A percentile compares a stretch with the other conserved stretches of the same genome.
phyloP scores from a whole-genome alignment of 2,888 invertebrate genomes.

The Scelioninae gen. 1 region DNA sequence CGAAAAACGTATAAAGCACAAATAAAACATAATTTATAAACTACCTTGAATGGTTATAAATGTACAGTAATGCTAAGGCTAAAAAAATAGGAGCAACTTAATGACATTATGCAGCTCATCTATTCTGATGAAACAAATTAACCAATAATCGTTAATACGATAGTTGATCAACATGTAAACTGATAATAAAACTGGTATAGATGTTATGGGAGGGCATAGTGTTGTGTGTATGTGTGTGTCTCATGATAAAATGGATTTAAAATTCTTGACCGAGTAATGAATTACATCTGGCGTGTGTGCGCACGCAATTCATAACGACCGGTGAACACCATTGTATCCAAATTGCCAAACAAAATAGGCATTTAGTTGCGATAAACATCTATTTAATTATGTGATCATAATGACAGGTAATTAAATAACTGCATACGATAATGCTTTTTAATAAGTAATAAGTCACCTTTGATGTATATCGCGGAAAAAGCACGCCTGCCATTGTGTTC shows the following conservation, averaged over 20 bases:
- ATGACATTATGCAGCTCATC: neutral
- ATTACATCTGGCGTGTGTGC: slow-evolving; percentile 16
- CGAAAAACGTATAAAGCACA: too few species aligned
- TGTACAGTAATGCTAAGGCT: too few species aligned
- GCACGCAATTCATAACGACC: slow-evolving; percentile 1
- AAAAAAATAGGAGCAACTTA: neutral
- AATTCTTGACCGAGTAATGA: slow-evolving; percentile 23
- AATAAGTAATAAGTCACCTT: slow-evolving; percentile 26
- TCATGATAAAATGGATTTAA: slow-evolving; percentile 1
- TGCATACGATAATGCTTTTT: slow-evolving; percentile 15
- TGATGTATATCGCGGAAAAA: slow-evolving; percentile 13
- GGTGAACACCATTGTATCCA: neutral
- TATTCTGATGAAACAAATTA: slow-evolving; percentile 20
- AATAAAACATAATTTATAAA: too few species aligned
- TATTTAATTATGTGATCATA: slow-evolving; percentile 40
- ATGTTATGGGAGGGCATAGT: neutral
- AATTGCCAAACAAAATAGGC: slow-evolving; percentile 30
- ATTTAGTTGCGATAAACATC: slow-evolving; percentile 37
- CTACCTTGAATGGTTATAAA: too few species aligned
- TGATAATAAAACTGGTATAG: neutral
- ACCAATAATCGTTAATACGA: slow-evolving; percentile 24
- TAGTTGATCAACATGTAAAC: slow-evolving; percentile 1
- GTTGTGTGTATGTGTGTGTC: too few species aligned
- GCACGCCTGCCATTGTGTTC: neutral
- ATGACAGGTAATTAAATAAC: slow-evolving; percentile 25